phyloP scores from a whole-genome alignment of 2,888 invertebrate genomes.

The Erannis defoliaria region DNA sequence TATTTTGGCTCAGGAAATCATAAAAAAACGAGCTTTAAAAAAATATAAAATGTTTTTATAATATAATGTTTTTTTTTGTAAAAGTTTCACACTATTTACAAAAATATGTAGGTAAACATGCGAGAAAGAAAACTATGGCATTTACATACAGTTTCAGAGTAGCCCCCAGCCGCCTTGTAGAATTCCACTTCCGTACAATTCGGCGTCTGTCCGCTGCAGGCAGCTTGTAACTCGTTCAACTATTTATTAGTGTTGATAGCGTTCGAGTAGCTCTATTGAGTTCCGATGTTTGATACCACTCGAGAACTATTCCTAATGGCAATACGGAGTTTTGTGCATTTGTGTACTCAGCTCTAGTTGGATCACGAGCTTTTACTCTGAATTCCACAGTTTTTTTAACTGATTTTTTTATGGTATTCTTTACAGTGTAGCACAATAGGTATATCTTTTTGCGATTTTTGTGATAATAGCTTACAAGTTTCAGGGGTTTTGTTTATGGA shows the following conservation, averaged over 20 bases:
- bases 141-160: neutral
- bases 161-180: conserved; percentile 7
- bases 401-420: neutral
- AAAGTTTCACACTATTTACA: too few species aligned
- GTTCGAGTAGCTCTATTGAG: conserved; percentile 28
- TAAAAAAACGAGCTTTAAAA: too few species aligned
- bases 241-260: conserved; percentile 39
- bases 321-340: conserved; percentile 11
- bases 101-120: too few species aligned
- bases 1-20: too few species aligned
- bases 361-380: neutral
- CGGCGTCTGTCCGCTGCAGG: conserved; percentile 21
- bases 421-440: too few species aligned
- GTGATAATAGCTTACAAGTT: too few species aligned
- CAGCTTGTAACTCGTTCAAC: conserved; percentile 29
- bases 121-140: neutral
- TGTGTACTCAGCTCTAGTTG: neutral
- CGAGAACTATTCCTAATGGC: conserved; percentile 4
- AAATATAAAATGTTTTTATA: too few species aligned
- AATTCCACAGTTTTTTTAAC: neutral
- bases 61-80: too few species aligned
- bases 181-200: conserved; percentile 24
- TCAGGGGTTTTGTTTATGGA: too few species aligned
- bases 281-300: conserved; percentile 27
- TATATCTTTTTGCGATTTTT: too few species aligned